Base-by-base conservation (phyloP, 2,797 vertebrate genomes). In the Chelidonichthys spinosus region DNA sequence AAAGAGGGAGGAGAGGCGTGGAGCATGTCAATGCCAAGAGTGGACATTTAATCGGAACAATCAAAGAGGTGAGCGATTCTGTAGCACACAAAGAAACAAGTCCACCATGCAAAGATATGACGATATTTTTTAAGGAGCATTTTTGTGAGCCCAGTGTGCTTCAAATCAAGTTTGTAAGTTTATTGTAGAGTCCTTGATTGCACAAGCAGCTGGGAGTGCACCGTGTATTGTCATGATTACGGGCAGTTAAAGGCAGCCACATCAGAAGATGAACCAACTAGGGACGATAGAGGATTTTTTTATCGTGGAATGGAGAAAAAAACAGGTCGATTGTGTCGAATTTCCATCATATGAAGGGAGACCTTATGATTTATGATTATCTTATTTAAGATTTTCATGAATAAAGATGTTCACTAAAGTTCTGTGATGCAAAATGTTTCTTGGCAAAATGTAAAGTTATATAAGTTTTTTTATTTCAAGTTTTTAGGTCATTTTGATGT, bases 1-100 rank as follows among this genome's bases (percentile, higher is more conserved):
- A 63, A 69, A 33, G 62, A 58, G 61, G 66, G 68, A 77, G 63
- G 63, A 69, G 68, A 77, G 60, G 60, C 14, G 14, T 37, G 49
- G 40, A 79, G 32, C 58, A 50, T 61, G 78, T 15, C 43, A 74
- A 69, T 15, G 70, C 44, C 62, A 76, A 82, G 79, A 71, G 77
- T 73, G 40, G 76, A 69, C 63, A 62, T 71, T 46, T 54, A 62
- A 82, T 60, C 46, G 70, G 54, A 72, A 58, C 7, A 4, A 58
- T 59, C 50, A 75, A 70, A 78, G 11, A 61, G 33, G 60, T 59
- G 69, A 71, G 62, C 7, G 53, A 74, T 54, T 37, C 36, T 67
- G 49, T 25, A 35, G 40, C 39, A 25, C 15, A 61, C 36, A 68
- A 63, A 72, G 55, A 59, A 42, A 14, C 8, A 25, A 39, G n/a